phyloP scores from a whole-genome alignment of 1,140 invertebrate species.

The Galleria mellonella region DNA sequence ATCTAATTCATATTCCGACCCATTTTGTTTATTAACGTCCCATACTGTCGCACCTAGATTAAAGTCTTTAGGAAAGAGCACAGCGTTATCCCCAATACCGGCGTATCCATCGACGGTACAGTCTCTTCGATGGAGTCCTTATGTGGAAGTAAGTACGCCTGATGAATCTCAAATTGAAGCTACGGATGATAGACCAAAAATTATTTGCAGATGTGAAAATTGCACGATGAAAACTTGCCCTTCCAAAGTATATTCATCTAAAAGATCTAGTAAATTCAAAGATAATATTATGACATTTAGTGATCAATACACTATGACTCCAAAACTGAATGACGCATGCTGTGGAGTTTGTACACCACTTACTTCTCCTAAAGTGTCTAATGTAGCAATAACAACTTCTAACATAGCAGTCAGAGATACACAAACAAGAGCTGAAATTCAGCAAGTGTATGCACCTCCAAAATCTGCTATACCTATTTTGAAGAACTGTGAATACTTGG shows the following conservation, averaged over 20 bases:
- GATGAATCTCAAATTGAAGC: slow-evolving; percentile 5
- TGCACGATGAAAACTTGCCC: slow-evolving; percentile 12
- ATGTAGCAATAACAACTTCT: slow-evolving; percentile 14
- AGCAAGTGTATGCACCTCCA: slow-evolving; percentile 1
- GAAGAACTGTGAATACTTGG: slow-evolving; percentile 6
- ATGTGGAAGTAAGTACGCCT: slow-evolving; percentile 12
- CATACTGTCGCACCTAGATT: slow-evolving; percentile 8
- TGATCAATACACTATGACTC: slow-evolving; percentile 46
- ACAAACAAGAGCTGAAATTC: neutral
- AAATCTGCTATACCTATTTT: slow-evolving; percentile 21
- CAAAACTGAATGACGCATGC: slow-evolving; percentile 21
- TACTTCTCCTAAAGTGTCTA: slow-evolving; percentile 5
- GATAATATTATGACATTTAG: slow-evolving; percentile 39
- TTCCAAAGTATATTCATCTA: slow-evolving; percentile 1
- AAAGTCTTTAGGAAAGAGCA: neutral
- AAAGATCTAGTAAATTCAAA: slow-evolving; percentile 11
- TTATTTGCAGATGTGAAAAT: slow-evolving; percentile 13
- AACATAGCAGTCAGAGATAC: slow-evolving; percentile 10
- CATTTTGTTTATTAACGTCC: slow-evolving; percentile 19
- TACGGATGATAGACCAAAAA: slow-evolving; percentile 1
- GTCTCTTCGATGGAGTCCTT: slow-evolving; percentile 21
- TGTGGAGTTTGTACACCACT: slow-evolving; percentile 17
- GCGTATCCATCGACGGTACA: slow-evolving; percentile 22
- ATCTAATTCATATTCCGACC: slow-evolving; percentile 8
- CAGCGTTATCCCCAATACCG: slow-evolving; percentile 5